These are phyloP conservation scores for Caenorhabditis sp. DNA, from an alignment of 2,888 invertebrate genomes.

Conservation along the genomic window DNA sequence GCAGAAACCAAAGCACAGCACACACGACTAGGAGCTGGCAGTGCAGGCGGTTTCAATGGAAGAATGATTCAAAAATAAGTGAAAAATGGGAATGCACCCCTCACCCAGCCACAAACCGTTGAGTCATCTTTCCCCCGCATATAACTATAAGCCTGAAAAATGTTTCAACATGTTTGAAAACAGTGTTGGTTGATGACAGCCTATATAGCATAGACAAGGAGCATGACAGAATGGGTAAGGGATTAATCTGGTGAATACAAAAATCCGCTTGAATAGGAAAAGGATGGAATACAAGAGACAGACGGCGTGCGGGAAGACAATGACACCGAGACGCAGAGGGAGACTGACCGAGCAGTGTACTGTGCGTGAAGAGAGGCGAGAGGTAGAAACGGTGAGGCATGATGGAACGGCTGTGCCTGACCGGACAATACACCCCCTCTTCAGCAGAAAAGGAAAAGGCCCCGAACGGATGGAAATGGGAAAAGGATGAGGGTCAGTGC, in stretches of 20 bases:
- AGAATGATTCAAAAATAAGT: not conserved
- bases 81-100: conserved; percentile 12
- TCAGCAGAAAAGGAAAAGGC: not conserved
- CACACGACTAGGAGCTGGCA: not conserved
- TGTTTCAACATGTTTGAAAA: conserved; percentile 2
- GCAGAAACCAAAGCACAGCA: too few relatives aligned
- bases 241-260: conserved; percentile 49
- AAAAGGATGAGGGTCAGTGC: conserved; percentile 52
- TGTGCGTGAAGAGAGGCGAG: conserved; percentile 20
- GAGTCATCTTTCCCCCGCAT: conserved; percentile 9
- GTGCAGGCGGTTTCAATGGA: not conserved
- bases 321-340: conserved; percentile 42
- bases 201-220: conserved; percentile 18
- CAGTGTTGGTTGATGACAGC: conserved; percentile 48
- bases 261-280: conserved; percentile 18
- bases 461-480: conserved; percentile 12
- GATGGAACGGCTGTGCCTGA: conserved; percentile 52
- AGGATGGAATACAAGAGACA: conserved; percentile 8
- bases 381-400: conserved; percentile 22
- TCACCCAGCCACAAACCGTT: not conserved
- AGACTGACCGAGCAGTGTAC: conserved; percentile 52
- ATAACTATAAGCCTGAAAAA: not conserved
- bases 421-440: conserved; percentile 36
- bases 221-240: conserved; percentile 24
- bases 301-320: conserved; percentile 55